These are phyloP conservation scores for Coelogynopora nodosa DNA, from an alignment of 2,888 invertebrate species.

Conservation along the genomic window DNA sequence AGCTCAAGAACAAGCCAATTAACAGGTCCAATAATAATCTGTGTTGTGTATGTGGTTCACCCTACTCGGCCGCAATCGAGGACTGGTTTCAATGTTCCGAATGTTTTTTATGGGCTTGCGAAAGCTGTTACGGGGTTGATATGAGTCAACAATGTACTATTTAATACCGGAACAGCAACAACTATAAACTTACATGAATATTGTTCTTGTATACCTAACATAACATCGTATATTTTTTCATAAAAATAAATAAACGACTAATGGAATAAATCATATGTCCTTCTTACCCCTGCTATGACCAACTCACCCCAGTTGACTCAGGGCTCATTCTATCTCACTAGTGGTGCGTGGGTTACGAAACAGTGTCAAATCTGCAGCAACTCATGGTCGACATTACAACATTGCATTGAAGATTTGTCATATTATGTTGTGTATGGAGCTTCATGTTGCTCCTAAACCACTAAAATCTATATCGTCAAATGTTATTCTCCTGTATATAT, in stretches of 20 bases:
- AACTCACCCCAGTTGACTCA: conserved; percentile 24
- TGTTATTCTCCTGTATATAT: no score
- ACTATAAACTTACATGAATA: neutral
- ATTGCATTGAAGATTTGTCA: no score
- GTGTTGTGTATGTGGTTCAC: conserved; percentile 20
- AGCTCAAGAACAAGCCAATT: neutral
- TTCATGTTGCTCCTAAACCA: no score
- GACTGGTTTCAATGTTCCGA: conserved; percentile 11
- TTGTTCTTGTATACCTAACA: neutral
- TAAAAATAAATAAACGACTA: neutral
- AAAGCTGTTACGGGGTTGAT: neutral
- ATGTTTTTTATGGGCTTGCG: conserved; percentile 9
- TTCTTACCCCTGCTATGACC: conserved; percentile 13
- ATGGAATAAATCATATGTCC: conserved; percentile 28
- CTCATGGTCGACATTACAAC: no score
- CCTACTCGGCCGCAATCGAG: neutral
- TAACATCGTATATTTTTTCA: neutral
- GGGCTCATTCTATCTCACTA: no score
- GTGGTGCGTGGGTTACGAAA: no score
- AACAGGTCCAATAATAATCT: conserved; percentile 2
- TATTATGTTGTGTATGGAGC: no score
- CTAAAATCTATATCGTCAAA: no score
- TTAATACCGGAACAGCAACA: neutral
- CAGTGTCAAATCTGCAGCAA: no score
- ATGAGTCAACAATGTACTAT: neutral